Evolutionary conservation across 2,888 invertebrate genomes (phyloP).

Genomic region (Arctia plantaginis): DNA sequence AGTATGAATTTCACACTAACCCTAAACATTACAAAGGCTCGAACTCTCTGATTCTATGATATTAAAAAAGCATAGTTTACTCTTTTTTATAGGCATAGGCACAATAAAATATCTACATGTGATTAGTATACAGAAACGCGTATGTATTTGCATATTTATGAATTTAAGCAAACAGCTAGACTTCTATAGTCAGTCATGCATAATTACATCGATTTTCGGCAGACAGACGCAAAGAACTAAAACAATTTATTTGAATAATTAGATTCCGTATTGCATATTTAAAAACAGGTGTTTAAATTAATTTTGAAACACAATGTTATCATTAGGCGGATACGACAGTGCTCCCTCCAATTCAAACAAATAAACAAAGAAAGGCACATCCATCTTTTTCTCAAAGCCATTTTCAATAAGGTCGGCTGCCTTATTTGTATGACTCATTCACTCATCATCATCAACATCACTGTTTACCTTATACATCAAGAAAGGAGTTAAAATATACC

Average conservation of each 20-base stretch:
- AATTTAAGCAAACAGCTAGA: constrained; percentile 19
- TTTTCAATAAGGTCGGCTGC: no score
- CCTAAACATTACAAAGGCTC: no score
- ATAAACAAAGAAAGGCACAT: neutral
- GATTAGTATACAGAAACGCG: neutral
- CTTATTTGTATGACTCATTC: no score
- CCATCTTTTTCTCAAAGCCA: no score
- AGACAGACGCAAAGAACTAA: constrained; percentile 41
- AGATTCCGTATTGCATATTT: constrained; percentile 44
- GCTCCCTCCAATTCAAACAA: neutral
- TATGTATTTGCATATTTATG: constrained; percentile 19
- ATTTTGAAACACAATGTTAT: neutral
- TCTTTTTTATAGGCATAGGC: neutral
- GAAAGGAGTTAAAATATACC: no score
- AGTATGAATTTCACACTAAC: no score
- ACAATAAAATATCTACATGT: neutral
- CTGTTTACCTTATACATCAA: no score
- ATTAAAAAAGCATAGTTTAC: neutral
- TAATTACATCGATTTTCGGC: constrained; percentile 44
- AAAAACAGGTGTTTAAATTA: constrained; percentile 1
- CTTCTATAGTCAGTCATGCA: constrained; percentile 26
- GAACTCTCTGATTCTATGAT: neutral
- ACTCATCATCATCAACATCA: no score
- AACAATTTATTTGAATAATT: constrained; percentile 38
- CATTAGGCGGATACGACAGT: neutral